phyloP scores from a whole-genome alignment of 2,113 vertebrate species.

The Dipodomys spectabilis region DNA sequence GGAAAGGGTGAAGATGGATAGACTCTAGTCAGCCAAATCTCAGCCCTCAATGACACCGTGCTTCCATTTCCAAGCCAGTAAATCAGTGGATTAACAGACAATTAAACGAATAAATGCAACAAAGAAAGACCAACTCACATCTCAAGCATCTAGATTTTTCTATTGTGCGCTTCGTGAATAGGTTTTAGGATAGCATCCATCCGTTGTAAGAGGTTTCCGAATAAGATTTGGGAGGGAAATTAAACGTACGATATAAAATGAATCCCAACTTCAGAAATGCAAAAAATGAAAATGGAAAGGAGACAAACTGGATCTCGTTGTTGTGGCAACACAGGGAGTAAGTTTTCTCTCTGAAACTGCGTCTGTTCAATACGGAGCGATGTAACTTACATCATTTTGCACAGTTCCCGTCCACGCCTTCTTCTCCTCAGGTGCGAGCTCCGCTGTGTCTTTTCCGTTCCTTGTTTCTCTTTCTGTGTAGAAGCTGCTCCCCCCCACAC shows the following conservation, averaged over 20 bases:
- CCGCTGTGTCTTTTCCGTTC: background rate
- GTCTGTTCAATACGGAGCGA: background rate
- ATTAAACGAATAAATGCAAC: background rate
- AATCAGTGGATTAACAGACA: background rate
- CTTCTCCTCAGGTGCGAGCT: background rate
- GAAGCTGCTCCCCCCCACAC: background rate
- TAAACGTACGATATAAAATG: conserved; percentile 13
- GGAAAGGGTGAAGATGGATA: background rate
- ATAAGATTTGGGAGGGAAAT: background rate
- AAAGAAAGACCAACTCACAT: background rate
- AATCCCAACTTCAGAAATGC: background rate
- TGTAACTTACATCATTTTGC: background rate
- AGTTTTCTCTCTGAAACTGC: background rate
- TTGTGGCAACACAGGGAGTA: background rate
- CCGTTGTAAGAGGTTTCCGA: background rate
- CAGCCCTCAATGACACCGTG: conserved; percentile 4
- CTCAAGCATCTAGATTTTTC: conserved; percentile 42
- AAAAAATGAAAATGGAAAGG: background rate
- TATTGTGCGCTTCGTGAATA: background rate
- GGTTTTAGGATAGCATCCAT: conserved; percentile 4
- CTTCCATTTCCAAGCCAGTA: background rate
- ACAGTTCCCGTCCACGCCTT: background rate
- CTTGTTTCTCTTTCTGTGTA: background rate
- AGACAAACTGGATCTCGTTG: background rate
- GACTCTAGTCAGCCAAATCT: background rate